These are phyloP conservation scores for Brachyistius frenatus DNA, from an alignment of 2,113 vertebrate species.

Conservation along the genomic window DNA sequence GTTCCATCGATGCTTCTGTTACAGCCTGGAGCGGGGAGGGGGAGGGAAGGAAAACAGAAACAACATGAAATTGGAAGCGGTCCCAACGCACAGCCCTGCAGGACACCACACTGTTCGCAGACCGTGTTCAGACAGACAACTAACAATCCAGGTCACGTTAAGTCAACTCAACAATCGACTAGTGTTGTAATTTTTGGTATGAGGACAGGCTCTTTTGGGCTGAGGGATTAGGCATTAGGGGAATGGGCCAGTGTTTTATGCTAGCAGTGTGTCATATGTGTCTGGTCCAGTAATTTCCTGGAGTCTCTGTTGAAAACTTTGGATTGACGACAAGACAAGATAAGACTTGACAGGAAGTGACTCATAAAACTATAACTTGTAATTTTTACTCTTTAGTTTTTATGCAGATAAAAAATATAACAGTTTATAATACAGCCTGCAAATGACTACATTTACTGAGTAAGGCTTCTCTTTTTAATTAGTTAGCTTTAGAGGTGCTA, in stretches of 20 bases:
- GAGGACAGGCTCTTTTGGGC: too few relatives aligned
- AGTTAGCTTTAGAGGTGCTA: too few relatives aligned
- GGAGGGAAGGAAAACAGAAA: conserved; percentile 73
- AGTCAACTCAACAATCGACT: too few relatives aligned
- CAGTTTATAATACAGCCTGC: too few relatives aligned
- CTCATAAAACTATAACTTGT: not conserved
- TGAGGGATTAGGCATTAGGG: too few relatives aligned
- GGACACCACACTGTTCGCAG: conserved; percentile 45
- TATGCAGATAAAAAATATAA: too few relatives aligned
- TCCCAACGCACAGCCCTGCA: conserved; percentile 48
- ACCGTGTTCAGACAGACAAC: conserved; percentile 13
- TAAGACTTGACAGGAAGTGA: not conserved
- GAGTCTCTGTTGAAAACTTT: not conserved
- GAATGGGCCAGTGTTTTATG: too few relatives aligned
- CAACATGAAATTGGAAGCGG: conserved; percentile 54
- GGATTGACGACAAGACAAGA: not conserved
- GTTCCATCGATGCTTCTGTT: conserved; percentile 79
- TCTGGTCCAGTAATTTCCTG: not conserved
- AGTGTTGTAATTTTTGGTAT: too few relatives aligned
- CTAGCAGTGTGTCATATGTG: too few relatives aligned
- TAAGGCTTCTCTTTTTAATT: too few relatives aligned
- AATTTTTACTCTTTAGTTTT: too few relatives aligned
- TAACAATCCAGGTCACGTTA: not conserved
- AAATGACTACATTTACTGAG: too few relatives aligned
- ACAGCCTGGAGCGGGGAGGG: conserved; percentile 89